A percentile compares a stretch with the other conserved stretches of the same genome.
These are phyloP conservation scores for Scotopteryx bipunctaria DNA, from an alignment of 2,888 invertebrate genomes.

Conservation along the genomic window DNA sequence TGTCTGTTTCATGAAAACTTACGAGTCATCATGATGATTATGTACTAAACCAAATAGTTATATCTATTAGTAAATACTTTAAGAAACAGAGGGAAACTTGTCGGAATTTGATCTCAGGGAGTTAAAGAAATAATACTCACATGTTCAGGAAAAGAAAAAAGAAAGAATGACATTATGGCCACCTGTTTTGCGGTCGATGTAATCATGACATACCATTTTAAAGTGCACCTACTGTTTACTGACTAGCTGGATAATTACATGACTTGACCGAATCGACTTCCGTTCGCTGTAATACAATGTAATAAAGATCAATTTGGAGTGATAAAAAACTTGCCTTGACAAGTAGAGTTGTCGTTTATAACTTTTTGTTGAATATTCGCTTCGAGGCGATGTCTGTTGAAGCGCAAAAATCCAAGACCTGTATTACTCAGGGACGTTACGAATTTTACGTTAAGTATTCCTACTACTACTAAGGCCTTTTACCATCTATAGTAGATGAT, in stretches of 20 bases:
- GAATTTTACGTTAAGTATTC: too few species aligned
- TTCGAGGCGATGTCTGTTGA: constrained; percentile 13
- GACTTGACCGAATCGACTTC: constrained; percentile 16
- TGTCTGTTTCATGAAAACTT: too few species aligned
- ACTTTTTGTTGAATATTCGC: constrained; percentile 18
- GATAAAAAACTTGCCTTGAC: constrained; percentile 2
- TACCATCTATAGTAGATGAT: too few species aligned
- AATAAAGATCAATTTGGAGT: constrained; percentile 19
- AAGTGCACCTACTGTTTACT: constrained; percentile 16
- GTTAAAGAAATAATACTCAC: not conserved
- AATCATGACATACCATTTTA: constrained; percentile 27
- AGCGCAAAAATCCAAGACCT: constrained; percentile 15
- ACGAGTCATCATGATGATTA: too few species aligned
- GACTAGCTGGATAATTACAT: constrained; percentile 21
- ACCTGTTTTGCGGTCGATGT: constrained; percentile 12
- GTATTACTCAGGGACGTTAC: too few species aligned
- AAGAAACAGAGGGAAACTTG: too few species aligned
- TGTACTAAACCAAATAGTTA: too few species aligned
- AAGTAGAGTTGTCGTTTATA: constrained; percentile 6
- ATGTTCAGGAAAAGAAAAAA: constrained; percentile 2
- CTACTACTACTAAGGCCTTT: too few species aligned
- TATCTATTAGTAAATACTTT: too few species aligned
- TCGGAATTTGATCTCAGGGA: constrained; percentile 37
- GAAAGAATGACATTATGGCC: constrained; percentile 20
- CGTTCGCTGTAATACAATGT: constrained; percentile 17